Base-by-base conservation (phyloP, 1,140 invertebrate genomes). In the Diorhabda elongata region DNA sequence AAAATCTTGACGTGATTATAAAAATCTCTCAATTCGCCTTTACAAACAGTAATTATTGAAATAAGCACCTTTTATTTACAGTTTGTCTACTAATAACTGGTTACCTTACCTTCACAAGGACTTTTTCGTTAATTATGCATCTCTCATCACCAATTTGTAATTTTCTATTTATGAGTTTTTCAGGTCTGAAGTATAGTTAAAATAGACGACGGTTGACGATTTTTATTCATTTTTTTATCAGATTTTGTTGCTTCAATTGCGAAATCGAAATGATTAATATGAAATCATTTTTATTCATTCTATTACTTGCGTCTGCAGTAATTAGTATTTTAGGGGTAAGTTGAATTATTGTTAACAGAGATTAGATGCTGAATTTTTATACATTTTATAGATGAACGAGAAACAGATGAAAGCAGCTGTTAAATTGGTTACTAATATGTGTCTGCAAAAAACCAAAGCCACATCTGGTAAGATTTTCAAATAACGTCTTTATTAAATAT, bases 361-460 rank as follows among this genome's bases (percentile, higher is more conserved):
- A 26, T 26, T 26, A 26, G 26, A 26, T 26, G 26, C 26, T 26
- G 26, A 26, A 26, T 26, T 26, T 26, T 26, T 26, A 26, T 26
- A 26, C 26, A 56, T 45, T 69, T 76, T 75, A 61, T 61, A 80
- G 77, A 72, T 81, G 74, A 76, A 76, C 3, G 73, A 75, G 43
- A 74, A 74, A 41, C 80, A 81, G 70, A 61, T 81, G 60, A 72
- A 74, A 61, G 78, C 79, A 66, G 74, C 78, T 58, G 74, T 66
- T 3, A 78, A 76, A 69, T 56, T 80, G 42, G 76, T 81, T 59
- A 74, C 74, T 66, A 80, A 80, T 66, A 70, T 78, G 58, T 81
- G 80, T 68, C 64, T 72, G 44, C 75, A 76, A n/a, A 81, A 81
- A 77, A 68, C 66, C 6, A 80, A 81, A 71, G 73, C 76, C 42